Base-by-base conservation (phyloP, 2,888 invertebrate species). In the Drosophila demipolita region DNA sequence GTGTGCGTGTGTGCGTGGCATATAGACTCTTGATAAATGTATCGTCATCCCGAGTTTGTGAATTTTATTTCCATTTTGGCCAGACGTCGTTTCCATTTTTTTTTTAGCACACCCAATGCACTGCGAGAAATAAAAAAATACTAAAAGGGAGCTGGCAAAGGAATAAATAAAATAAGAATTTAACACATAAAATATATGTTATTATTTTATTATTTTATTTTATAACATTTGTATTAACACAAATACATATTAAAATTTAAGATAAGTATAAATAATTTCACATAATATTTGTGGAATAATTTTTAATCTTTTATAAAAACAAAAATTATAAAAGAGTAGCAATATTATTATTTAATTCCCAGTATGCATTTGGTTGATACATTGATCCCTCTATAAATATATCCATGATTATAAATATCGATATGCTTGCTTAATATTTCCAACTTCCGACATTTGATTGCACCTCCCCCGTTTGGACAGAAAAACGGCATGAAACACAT, bases 1-100 rank as follows among this genome's bases (percentile, higher is more conserved):
- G 26, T 26, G 26, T 26, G 26, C 5, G 26, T 5, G 26, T 26
- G 26, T 5, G 65, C 48, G 59, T 48, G 69, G 40, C 57, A 54
- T 49, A 58, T 71, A 50, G 9, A 59, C 15, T 17, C 65, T 23
- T 61, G 63, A 70, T 74, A 74, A 77, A 73, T 74, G 63, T 78
- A 50, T 40, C 60, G 70, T 77, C 77, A 77, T 74, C 32, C 38
- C 17, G 36, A 36, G 15, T 58, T 57, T 45, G 45, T 23, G 20
- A 38, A 33, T 50, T 50, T 20, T 12, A 38, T 29, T 38, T 53
- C 4, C 36, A 33, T 54, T 64, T 58, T 32, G 40, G 40, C 61
- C 57, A 52, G 62, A 58, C 53, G 33, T 33, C 33, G 33, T 49
- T 66, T 59, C 57, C 68, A 38, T 53, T 23, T 48, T 33, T 15